Evolutionary conservation across 1,140 invertebrate species (phyloP).

Genomic region (Saxidomus purpurata): DNA sequence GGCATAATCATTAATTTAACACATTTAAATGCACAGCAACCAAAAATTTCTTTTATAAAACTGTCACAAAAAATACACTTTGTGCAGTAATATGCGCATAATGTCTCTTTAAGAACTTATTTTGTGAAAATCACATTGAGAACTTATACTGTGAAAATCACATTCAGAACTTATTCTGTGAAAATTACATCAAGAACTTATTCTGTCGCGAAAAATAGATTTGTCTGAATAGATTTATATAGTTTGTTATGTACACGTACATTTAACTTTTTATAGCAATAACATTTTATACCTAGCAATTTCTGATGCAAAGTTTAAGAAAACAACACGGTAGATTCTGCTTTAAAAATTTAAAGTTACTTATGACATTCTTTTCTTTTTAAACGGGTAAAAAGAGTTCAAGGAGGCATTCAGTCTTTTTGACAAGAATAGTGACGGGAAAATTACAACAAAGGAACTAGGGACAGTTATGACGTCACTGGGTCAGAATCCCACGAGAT

Average conservation of each 20-base stretch:
- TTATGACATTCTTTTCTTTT: not conserved
- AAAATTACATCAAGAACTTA: too few species aligned
- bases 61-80: too few species aligned
- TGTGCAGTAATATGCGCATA: too few species aligned
- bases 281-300: not conserved
- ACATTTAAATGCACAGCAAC: too few species aligned
- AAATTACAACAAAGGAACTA: slow-evolving; percentile 99
- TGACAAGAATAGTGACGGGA: slow-evolving; percentile 95
- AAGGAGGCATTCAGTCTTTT: slow-evolving; percentile 67
- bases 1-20: too few species aligned
- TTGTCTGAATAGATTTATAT: too few species aligned
- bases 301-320: not conserved
- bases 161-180: too few species aligned
- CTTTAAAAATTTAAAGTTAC: not conserved
- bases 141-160: too few species aligned
- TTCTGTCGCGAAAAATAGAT: too few species aligned
- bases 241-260: not conserved
- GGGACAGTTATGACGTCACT: slow-evolving; percentile 99
- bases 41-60: too few species aligned
- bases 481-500: slow-evolving; percentile 99
- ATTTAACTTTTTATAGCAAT: not conserved
- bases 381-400: slow-evolving; percentile 28
- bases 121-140: too few species aligned
- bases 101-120: not conserved
- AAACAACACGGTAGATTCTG: not conserved